phyloP scores from a whole-genome alignment of 35 echinoderm and acorn worm genomes.

The Strongylocentrotus purpuratus region DNA sequence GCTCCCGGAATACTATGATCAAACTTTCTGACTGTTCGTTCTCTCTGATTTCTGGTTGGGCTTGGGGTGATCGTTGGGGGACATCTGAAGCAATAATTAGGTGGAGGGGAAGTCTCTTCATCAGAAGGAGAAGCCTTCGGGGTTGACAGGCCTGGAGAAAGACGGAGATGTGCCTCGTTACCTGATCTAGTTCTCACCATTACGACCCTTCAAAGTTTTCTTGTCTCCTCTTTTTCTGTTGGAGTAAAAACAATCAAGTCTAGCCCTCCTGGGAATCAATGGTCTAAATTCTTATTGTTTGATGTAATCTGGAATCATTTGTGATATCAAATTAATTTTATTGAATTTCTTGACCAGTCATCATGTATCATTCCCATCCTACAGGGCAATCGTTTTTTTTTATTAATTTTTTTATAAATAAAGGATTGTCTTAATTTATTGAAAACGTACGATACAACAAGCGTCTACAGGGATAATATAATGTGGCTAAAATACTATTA shows the following conservation, averaged over 20 bases:
- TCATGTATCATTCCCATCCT: neutral
- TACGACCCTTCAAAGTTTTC: neutral
- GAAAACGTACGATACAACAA: neutral
- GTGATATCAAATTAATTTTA: neutral
- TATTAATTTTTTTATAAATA: too few species aligned
- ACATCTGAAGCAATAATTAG: slow-evolving; percentile 4
- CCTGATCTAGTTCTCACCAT: slow-evolving; percentile 9
- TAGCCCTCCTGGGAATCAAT: neutral
- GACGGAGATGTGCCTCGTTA: neutral
- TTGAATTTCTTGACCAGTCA: neutral
- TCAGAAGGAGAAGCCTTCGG: neutral
- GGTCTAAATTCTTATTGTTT: neutral
- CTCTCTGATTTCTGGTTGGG: neutral
- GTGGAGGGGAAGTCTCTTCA: slow-evolving; percentile 8
- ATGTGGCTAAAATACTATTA: too few species aligned
- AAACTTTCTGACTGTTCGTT: neutral
- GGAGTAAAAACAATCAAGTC: neutral
- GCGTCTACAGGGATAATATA: too few species aligned
- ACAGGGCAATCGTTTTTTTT: neutral
- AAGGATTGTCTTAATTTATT: neutral
- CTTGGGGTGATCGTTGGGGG: neutral
- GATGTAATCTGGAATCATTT: neutral
- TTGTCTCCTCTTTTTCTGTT: neutral
- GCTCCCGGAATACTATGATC: neutral
- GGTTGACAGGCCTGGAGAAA: slow-evolving; percentile 7